These are phyloP conservation scores for Drosophila nasuta DNA, from an alignment of 1,140 invertebrate genomes.

Conservation along the genomic window DNA sequence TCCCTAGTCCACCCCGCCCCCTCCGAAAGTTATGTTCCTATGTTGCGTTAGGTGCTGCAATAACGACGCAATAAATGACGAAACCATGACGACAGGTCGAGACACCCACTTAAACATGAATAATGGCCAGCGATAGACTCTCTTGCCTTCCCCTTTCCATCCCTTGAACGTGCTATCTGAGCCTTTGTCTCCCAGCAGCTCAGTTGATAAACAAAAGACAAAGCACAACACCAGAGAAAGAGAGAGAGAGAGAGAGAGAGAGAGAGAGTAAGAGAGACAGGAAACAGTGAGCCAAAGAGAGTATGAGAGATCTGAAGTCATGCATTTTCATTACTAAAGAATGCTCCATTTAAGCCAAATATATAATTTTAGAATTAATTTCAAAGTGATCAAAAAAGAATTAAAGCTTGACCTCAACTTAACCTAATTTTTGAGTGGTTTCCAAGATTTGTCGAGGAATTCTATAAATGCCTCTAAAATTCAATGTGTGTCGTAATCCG, in stretches of 20 bases:
- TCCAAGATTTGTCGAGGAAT: no score
- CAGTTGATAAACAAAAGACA: constrained; percentile 6
- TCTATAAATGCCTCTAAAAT: no score
- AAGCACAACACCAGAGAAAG: neutral
- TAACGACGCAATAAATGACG: constrained; percentile 83
- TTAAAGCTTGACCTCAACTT: no score
- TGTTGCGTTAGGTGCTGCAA: constrained; percentile 64
- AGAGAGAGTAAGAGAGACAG: neutral
- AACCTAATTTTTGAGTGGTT: no score
- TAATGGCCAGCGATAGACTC: constrained; percentile 49
- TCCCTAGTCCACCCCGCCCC: neutral
- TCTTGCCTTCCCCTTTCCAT: neutral
- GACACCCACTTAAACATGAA: constrained; percentile 79
- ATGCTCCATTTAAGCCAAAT: neutral
- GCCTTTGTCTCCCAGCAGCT: constrained; percentile 16
- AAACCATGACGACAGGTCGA: constrained; percentile 74
- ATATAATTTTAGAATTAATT: no score
- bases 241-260: neutral
- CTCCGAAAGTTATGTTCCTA: neutral
- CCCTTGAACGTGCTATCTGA: neutral
- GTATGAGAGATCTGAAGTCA: neutral
- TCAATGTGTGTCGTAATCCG: no score
- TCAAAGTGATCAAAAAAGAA: no score
- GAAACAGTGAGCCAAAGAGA: neutral
- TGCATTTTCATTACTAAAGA: neutral